A percentile compares a stretch with the other conserved stretches of the same genome.
These are phyloP conservation scores for Acronicta alni DNA, from an alignment of 2,888 invertebrate species.

Conservation along the genomic window DNA sequence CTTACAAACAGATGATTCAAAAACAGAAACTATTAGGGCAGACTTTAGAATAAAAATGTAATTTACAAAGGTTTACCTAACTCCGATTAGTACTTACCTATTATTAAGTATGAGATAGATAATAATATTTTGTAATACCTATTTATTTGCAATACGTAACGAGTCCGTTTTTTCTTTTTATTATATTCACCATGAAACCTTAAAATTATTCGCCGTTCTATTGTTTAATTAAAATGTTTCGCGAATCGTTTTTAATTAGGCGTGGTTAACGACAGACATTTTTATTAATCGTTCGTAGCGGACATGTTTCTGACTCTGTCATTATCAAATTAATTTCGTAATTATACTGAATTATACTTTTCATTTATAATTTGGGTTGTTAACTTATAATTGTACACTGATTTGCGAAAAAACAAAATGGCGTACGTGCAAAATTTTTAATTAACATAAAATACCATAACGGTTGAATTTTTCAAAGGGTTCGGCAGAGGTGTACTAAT, in stretches of 20 bases:
- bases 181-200: constrained; percentile 22
- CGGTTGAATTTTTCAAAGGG: too few species aligned
- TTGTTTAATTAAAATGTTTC: constrained; percentile 52
- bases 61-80: too few species aligned
- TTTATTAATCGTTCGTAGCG: constrained; percentile 41
- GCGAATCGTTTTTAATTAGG: constrained; percentile 52
- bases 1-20: too few species aligned
- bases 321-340: constrained; percentile 52
- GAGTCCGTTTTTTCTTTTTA: too few species aligned
- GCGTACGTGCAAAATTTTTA: not conserved
- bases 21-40: too few species aligned
- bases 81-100: too few species aligned
- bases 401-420: constrained; percentile 3
- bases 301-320: constrained; percentile 41
- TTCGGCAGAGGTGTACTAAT: too few species aligned
- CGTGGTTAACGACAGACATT: constrained; percentile 34
- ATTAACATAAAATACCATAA: too few species aligned
- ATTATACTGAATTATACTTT: constrained; percentile 36
- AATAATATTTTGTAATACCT: too few species aligned
- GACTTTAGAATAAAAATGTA: too few species aligned
- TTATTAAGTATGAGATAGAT: too few species aligned
- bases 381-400: constrained; percentile 22
- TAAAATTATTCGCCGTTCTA: constrained; percentile 46
- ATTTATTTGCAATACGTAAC: too few species aligned
- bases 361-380: constrained; percentile 30